phyloP scores from a whole-genome alignment of 2,797 vertebrate species.

The Myripristis murdjan region DNA sequence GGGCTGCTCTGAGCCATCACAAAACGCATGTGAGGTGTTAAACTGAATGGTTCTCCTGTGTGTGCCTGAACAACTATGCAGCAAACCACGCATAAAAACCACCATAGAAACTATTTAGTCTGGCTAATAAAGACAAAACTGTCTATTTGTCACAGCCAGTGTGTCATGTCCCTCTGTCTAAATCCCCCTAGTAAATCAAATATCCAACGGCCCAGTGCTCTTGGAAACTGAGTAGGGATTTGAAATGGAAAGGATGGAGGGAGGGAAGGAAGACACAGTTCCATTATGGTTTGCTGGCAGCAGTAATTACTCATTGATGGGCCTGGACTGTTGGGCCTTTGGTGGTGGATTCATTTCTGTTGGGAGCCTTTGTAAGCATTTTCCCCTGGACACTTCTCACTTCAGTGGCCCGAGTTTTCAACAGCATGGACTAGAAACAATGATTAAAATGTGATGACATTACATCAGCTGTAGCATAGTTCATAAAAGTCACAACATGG shows the following conservation, averaged over 20 bases:
- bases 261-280: background rate
- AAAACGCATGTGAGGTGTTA: conserved; percentile 9
- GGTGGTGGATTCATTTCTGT: too few relatives aligned
- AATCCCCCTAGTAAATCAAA: conserved; percentile 5
- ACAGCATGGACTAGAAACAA: too few relatives aligned
- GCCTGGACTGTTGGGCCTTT: background rate
- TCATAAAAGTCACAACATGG: too few relatives aligned
- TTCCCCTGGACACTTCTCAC: background rate
- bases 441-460: too few relatives aligned
- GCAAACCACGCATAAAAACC: background rate
- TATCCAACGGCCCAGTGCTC: too few relatives aligned
- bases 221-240: background rate
- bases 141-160: background rate
- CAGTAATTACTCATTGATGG: background rate
- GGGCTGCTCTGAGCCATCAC: background rate
- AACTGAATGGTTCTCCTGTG: background rate
- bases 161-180: conserved; percentile 7
- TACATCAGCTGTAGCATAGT: too few relatives aligned
- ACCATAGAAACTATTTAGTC: background rate
- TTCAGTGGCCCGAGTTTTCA: too few relatives aligned
- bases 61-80: conserved; percentile 10
- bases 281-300: background rate
- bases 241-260: background rate
- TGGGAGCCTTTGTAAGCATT: too few relatives aligned
- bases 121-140: background rate